A percentile compares a stretch with the other conserved stretches of the same genome.
phyloP scores from a whole-genome alignment of 2,888 invertebrate species.

The Cyclophora punctaria region DNA sequence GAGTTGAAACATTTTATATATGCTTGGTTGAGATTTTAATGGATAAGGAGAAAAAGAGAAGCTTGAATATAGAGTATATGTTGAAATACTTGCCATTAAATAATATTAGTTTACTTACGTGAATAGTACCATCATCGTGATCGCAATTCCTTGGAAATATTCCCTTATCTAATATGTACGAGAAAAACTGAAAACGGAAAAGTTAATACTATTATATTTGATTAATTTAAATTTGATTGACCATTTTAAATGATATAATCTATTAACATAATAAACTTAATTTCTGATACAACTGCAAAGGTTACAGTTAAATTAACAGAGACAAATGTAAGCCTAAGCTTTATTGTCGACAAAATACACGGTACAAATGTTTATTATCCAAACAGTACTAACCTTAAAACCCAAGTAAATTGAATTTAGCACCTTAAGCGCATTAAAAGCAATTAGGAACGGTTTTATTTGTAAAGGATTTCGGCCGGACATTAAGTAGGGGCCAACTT shows the following conservation, averaged over 20 bases:
- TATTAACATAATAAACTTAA: no score
- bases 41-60: no score
- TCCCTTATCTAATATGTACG: slow-evolving; percentile 29
- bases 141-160: slow-evolving; percentile 35
- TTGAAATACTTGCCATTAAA: no score
- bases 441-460: slow-evolving; percentile 74
- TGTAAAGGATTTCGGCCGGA: slow-evolving; percentile 74
- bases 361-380: not conserved
- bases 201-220: not conserved
- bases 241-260: no score
- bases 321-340: no score
- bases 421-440: slow-evolving; percentile 80
- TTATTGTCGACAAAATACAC: not conserved
- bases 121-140: slow-evolving; percentile 23
- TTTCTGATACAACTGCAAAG: no score
- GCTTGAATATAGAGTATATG: no score
- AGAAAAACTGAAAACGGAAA: slow-evolving; percentile 26
- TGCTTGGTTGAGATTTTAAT: no score
- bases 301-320: no score
- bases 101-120: no score
- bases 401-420: slow-evolving; percentile 67
- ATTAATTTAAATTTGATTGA: not conserved
- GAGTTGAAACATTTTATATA: no score
- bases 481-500: slow-evolving; percentile 81
- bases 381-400: slow-evolving; percentile 54